Evolutionary conservation across 2,888 invertebrate genomes (phyloP).

Genomic region (Periphyllus acericola): DNA sequence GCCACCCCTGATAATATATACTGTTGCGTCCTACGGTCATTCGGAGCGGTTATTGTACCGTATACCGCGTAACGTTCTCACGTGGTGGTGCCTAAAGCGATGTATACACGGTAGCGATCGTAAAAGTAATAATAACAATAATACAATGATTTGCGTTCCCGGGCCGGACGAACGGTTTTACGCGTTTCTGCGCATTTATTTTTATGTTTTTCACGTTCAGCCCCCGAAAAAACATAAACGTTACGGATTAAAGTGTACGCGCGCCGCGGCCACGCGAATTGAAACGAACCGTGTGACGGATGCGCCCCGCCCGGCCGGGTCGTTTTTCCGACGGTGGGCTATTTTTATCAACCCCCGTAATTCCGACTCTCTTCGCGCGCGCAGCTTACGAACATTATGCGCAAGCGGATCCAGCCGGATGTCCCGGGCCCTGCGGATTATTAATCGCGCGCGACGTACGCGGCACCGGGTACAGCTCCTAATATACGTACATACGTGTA

Average conservation of each 20-base stretch:
- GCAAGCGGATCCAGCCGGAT: slow-evolving; percentile 6
- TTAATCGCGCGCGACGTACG: slow-evolving; percentile 16
- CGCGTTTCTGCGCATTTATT: too few species aligned
- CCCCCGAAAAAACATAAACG: background rate
- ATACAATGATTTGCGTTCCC: too few species aligned
- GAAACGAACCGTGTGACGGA: background rate
- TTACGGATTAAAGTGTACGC: background rate
- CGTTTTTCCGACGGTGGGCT: background rate
- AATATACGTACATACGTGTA: background rate
- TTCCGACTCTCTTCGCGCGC: background rate
- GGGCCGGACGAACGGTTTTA: too few species aligned
- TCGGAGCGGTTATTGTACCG: too few species aligned
- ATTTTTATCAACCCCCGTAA: slow-evolving; percentile 10
- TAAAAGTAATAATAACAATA: too few species aligned
- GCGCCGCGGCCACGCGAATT: background rate
- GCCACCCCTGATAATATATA: too few species aligned
- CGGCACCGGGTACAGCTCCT: background rate
- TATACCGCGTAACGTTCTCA: too few species aligned
- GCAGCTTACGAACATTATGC: slow-evolving; percentile 24
- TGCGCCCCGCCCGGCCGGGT: background rate
- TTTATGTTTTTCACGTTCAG: background rate
- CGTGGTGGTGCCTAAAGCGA: too few species aligned
- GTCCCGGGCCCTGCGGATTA: slow-evolving; percentile 13
- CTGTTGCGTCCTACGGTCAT: too few species aligned
- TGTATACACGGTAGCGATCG: too few species aligned